phyloP scores from a whole-genome alignment of 2,113 vertebrate genomes.

The Alosa alosa region DNA sequence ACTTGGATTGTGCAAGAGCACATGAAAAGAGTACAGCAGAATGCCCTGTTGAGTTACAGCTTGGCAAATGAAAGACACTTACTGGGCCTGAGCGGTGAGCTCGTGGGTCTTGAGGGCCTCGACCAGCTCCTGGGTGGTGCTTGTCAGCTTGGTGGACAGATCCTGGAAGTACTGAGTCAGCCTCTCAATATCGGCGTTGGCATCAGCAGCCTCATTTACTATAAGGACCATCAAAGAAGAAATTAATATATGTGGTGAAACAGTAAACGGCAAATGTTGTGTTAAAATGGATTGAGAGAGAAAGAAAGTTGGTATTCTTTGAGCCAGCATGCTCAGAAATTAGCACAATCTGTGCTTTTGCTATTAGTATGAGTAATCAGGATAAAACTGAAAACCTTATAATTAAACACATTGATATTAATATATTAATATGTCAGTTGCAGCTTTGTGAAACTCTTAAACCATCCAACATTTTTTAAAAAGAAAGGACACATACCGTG shows the following conservation, averaged over 20 bases:
- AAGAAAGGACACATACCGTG: conserved; percentile 50
- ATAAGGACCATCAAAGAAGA: background rate
- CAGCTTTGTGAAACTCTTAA: background rate
- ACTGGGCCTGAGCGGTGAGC: conserved; percentile 56
- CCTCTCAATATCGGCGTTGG: conserved; percentile 9
- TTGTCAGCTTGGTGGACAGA: conserved; percentile 48
- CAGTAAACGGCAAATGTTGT: background rate
- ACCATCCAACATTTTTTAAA: background rate
- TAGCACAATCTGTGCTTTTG: background rate
- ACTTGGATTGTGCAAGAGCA: too few species aligned
- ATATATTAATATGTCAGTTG: too few species aligned
- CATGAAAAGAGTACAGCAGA: background rate
- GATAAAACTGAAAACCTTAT: background rate
- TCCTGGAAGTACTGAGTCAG: conserved; percentile 53
- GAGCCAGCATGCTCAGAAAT: background rate
- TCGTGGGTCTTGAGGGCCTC: conserved; percentile 34
- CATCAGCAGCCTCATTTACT: conserved; percentile 56
- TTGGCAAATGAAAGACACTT: conserved; percentile 41
- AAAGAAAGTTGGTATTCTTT: background rate
- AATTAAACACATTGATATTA: background rate
- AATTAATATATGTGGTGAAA: background rate
- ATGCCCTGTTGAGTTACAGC: background rate
- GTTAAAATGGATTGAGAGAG: background rate
- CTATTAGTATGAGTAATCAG: background rate
- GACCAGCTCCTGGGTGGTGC: conserved; percentile 36